A percentile compares a stretch with the other conserved stretches of the same genome.
Evolutionary conservation across 2,113 vertebrate species (phyloP).

Genomic region (Pollimyrus isidori): DNA sequence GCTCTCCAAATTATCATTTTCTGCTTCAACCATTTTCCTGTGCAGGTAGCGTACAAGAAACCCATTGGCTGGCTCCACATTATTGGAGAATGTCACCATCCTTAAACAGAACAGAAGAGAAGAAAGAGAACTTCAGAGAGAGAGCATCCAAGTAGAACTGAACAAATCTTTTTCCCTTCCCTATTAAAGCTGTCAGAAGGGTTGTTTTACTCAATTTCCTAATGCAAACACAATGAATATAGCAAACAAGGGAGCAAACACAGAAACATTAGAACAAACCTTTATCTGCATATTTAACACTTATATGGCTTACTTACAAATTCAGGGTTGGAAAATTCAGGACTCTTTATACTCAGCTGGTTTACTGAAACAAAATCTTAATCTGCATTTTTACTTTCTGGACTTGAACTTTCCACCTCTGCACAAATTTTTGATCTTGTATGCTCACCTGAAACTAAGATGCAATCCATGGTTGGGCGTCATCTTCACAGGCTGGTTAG

Average conservation of each 20-base stretch:
- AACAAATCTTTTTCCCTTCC: neutral
- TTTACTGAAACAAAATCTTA: neutral
- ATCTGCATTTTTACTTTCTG: neutral
- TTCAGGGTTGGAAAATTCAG: neutral
- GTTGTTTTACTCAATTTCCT: neutral
- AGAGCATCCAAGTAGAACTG: neutral
- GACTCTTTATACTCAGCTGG: neutral
- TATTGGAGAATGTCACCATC: constrained; percentile 94
- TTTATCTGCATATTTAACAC: neutral
- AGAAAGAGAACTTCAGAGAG: neutral
- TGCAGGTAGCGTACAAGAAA: constrained; percentile 87
- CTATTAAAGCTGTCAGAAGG: neutral
- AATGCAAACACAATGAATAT: neutral
- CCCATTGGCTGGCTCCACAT: constrained; percentile 89
- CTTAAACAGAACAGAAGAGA: constrained; percentile 43
- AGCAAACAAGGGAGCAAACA: neutral
- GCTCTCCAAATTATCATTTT: constrained; percentile 60
- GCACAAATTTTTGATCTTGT: neutral
- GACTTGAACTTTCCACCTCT: neutral
- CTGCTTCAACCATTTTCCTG: constrained; percentile 81
- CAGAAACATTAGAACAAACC: neutral
- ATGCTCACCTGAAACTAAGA: constrained; percentile 84
- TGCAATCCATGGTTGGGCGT: constrained; percentile 86
- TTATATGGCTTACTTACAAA: neutral
- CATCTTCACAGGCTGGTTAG: constrained; percentile 92